Base-by-base conservation (phyloP, 1,140 invertebrate species). In the Drosophila virilis region DNA sequence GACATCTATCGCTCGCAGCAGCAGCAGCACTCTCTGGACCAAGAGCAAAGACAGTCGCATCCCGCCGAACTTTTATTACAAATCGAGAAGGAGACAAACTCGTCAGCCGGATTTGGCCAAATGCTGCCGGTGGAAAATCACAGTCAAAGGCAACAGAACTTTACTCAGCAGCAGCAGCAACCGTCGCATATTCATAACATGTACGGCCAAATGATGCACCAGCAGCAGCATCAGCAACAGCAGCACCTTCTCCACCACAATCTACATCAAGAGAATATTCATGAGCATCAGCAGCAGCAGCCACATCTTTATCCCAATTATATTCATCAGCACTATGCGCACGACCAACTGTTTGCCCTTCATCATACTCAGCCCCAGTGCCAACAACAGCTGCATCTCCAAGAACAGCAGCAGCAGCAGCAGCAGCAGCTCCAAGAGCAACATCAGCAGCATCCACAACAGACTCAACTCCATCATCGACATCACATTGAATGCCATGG, bases 161-260 rank as follows among this genome's bases (percentile, higher is more conserved):
- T 76, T 54, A 32, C 33, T 13, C 71, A 80, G 70, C 76, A 78
- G 73, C 54, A 85, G 71, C 76, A 28, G 22, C 22, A 78, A 71
- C 51, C 85, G 69, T 50, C 81, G 64, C 52, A 88, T 70, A 66
- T 83, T 62, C 57, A 86, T 43, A 83, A 50, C 35, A 73, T 83
- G 40, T 83, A 84, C 42, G 35, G 66, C 1, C 74, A 85, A 73
- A 72, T 80, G 57, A 35, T 81, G 22, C 78, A 78, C 8, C 78
- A 92, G 77, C 84, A 86, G 70, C 70, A 78, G 7, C 54, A 52
- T 42, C 80, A 81, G 48, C 77, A 91, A 76, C 66, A 77, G 61
- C 62, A 85, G 51, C 77, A 75, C 70, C 91, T 61, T 38, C 91
- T 60, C 6, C 71, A 65, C 15, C 71, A 65, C 33, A 57, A 57